Conservation (phyloP, 2,888 invertebrate genomes). For the Euzetes globulus region DNA sequence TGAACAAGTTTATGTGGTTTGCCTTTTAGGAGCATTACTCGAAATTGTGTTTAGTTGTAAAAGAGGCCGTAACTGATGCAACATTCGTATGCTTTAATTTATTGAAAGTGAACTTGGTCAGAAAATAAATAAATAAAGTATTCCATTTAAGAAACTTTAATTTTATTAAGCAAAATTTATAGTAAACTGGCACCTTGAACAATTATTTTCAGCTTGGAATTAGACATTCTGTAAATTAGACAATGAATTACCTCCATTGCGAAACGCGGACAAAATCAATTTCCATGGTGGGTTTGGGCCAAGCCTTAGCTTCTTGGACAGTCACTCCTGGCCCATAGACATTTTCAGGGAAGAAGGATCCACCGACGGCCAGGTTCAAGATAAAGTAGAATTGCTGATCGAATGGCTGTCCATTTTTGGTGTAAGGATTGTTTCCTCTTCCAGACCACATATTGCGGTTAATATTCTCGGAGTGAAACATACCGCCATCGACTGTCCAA, state of each 20-base stretch:
- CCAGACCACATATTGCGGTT: slow-evolving; percentile 23
- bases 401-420: slow-evolving; percentile 43
- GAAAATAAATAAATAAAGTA: no score
- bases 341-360: slow-evolving; percentile 59
- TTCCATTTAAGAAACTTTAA: no score
- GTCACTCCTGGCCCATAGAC: slow-evolving; percentile 51
- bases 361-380: slow-evolving; percentile 69
- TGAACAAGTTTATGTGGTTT: no score
- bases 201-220: no score
- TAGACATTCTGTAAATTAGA: no score
- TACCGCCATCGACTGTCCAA: slow-evolving; percentile 43
- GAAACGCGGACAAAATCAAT: slow-evolving; percentile 21
- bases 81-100: no score
- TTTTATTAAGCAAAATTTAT: no score
- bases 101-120: no score
- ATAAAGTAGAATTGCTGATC: slow-evolving; percentile 63
- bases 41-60: no score
- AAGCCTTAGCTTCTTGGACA: neutral
- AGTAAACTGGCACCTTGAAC: no score
- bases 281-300: slow-evolving; percentile 29
- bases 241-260: slow-evolving; percentile 6
- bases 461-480: slow-evolving; percentile 28
- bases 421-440: slow-evolving; percentile 38
- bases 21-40: no score
- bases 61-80: no score